A percentile compares a stretch with the other conserved stretches of the same genome.
Conservation (phyloP, 64 coral and sea anemone species). For the Actinia equina region DNA sequence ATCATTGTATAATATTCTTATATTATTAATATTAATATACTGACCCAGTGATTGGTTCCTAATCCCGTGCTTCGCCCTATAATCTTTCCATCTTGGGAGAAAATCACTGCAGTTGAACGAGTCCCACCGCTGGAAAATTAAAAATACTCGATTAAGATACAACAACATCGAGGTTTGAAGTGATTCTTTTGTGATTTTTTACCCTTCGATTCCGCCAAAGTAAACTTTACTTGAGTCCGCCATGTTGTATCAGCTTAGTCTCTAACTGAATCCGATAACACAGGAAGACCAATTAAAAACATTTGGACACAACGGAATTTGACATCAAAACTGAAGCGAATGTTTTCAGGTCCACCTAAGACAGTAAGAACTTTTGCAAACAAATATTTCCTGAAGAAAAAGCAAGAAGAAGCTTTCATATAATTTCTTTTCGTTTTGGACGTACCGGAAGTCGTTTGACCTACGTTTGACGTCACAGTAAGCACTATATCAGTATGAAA, state of each 20-base stretch:
- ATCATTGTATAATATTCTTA: background rate
- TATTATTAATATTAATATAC: too few relatives aligned
- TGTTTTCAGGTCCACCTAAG: too few relatives aligned
- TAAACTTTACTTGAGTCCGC: background rate
- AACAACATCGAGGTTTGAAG: background rate
- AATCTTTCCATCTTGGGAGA: constrained; percentile 59
- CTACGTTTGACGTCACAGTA: too few relatives aligned
- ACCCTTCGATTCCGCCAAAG: constrained; percentile 88
- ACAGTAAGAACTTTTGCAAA: too few relatives aligned
- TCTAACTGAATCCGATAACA: background rate
- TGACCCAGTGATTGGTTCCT: constrained; percentile 95
- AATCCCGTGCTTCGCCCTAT: constrained; percentile 77
- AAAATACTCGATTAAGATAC: background rate
- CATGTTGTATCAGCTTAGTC: background rate
- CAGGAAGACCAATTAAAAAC: background rate
- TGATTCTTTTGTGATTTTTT: background rate
- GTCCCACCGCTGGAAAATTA: constrained; percentile 68
- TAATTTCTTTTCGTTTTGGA: too few relatives aligned
- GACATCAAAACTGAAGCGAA: too few relatives aligned
- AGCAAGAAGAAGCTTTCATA: too few relatives aligned
- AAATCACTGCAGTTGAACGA: constrained; percentile 70
- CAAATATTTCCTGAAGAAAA: too few relatives aligned
- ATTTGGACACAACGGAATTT: too few relatives aligned
- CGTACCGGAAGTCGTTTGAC: too few relatives aligned
- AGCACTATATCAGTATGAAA: too few relatives aligned